Evolutionary conservation across 1,140 invertebrate genomes (phyloP).

Genomic region (Olivierus martensii): DNA sequence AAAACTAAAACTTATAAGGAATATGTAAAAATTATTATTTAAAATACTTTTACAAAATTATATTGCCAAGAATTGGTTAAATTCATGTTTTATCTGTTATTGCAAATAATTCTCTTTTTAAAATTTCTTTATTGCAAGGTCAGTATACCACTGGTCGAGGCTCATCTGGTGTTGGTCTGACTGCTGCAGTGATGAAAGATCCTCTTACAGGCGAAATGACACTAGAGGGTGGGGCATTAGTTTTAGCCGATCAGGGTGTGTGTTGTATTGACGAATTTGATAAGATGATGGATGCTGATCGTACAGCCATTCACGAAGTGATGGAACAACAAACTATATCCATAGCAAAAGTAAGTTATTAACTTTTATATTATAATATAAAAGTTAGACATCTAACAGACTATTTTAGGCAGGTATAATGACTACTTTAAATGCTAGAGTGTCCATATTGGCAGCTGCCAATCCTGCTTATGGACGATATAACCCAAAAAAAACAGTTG

Average conservation of each 20-base stretch:
- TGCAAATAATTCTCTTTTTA: no score
- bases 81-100: no score
- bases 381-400: no score
- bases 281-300: constrained; percentile 93
- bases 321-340: constrained; percentile 99
- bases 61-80: no score
- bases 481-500: constrained; percentile 84
- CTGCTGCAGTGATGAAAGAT: constrained; percentile 96
- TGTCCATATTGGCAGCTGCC: constrained; percentile 94
- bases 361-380: no score
- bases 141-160: constrained; percentile 96
- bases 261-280: constrained; percentile 99
- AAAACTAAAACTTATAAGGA: no score
- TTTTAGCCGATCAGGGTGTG: constrained; percentile 90
- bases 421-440: constrained; percentile 91
- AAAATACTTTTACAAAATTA: no score
- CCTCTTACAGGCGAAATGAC: constrained; percentile 94
- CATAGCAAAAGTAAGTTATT: constrained; percentile 73
- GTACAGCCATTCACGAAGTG: constrained; percentile 97
- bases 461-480: constrained; percentile 98
- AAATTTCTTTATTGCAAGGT: no score
- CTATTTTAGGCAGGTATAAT: constrained; percentile 77
- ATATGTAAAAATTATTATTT: no score
- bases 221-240: constrained; percentile 93
- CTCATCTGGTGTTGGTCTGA: constrained; percentile 93